phyloP scores from a whole-genome alignment of 1,140 invertebrate species.

The Nylanderia fulva region DNA sequence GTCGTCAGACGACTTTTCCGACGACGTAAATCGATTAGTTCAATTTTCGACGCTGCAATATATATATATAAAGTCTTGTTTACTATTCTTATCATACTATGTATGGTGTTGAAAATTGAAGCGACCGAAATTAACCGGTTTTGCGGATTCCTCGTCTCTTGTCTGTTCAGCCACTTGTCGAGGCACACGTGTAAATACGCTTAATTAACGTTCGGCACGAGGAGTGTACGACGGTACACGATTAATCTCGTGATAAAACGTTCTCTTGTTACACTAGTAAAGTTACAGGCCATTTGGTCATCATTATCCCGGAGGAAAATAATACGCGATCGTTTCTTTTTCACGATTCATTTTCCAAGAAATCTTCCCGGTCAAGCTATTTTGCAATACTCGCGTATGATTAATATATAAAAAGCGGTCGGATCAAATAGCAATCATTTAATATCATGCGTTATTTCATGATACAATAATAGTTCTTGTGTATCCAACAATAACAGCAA shows the following conservation, averaged over 20 bases:
- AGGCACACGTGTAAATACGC: conserved; percentile 40
- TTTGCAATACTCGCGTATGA: background rate
- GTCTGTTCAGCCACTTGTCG: background rate
- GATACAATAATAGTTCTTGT: background rate
- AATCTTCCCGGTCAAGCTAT: background rate
- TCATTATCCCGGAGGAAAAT: background rate
- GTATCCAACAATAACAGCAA: background rate
- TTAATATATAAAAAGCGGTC: conserved; percentile 14
- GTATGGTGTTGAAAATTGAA: background rate
- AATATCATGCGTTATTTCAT: background rate
- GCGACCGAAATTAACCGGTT: background rate
- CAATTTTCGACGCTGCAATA: background rate
- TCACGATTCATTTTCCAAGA: background rate
- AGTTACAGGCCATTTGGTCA: background rate
- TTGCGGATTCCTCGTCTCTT: background rate
- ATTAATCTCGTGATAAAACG: conserved; percentile 16
- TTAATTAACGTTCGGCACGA: conserved; percentile 18
- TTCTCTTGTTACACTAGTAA: conserved; percentile 5
- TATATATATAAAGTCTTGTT: background rate
- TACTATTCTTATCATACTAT: conserved; percentile 2
- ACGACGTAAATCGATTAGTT: background rate
- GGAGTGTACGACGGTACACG: background rate
- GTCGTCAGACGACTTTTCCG: background rate
- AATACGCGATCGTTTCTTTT: background rate
- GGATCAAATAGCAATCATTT: conserved; percentile 57